These are phyloP conservation scores for Grantiella picta DNA, from an alignment of 2,113 vertebrate genomes.

Conservation along the genomic window DNA sequence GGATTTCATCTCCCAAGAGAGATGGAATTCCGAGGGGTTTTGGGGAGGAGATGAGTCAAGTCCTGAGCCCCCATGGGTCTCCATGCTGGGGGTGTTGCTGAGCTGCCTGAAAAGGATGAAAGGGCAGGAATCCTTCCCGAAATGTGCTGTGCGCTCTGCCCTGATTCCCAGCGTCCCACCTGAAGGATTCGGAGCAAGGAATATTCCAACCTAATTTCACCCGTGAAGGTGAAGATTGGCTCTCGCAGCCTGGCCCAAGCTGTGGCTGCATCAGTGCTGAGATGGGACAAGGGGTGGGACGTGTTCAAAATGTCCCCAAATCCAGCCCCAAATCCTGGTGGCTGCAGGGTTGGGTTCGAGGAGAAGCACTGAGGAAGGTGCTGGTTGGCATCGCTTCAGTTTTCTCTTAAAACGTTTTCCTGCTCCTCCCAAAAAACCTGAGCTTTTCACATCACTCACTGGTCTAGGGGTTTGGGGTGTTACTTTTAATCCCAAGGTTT, in stretches of 20 bases:
- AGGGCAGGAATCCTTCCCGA: neutral
- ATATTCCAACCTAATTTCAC: accelerated
- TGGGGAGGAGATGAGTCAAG: neutral
- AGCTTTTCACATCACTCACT: constrained; percentile 70
- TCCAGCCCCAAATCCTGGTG: neutral
- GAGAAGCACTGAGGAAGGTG: neutral
- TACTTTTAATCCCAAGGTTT: constrained; percentile 49
- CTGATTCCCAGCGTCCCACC: accelerated
- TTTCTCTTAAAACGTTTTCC: neutral
- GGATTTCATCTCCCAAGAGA: accelerated
- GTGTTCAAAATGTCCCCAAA: neutral
- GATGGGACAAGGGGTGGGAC: neutral
- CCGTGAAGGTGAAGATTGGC: neutral
- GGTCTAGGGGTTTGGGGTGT: constrained; percentile 8
- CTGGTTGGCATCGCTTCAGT: neutral
- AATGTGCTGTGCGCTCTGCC: neutral
- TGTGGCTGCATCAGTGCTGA: neutral
- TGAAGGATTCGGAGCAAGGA: accelerated
- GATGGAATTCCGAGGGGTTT: accelerated
- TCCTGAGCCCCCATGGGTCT: neutral
- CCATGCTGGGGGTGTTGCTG: neutral
- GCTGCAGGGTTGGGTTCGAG: neutral
- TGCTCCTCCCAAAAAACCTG: neutral
- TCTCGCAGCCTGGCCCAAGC: neutral
- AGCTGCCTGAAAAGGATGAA: neutral